Evolutionary conservation across 2,888 invertebrate genomes (phyloP).

Genomic region (Pterostichus madidus): DNA sequence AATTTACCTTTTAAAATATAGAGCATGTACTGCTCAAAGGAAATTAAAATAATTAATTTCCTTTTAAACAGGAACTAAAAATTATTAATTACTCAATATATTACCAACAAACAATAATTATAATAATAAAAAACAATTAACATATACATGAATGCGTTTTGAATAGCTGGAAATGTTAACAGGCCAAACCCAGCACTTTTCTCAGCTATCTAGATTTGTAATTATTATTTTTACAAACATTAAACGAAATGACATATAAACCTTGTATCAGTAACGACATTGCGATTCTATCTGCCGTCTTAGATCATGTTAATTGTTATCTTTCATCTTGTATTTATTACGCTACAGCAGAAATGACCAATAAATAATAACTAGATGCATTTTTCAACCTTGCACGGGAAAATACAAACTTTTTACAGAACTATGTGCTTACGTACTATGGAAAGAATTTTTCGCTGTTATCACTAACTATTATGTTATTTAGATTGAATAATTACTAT

Average conservation of each 20-base stretch:
- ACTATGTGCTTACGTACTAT: background rate
- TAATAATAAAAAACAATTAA: slow-evolving; percentile 20
- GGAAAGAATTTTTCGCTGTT: slow-evolving; percentile 27
- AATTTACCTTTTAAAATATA: background rate
- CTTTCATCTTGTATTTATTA: slow-evolving; percentile 34
- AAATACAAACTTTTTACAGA: slow-evolving; percentile 14
- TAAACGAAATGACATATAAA: slow-evolving; percentile 33
- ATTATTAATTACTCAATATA: slow-evolving; percentile 36
- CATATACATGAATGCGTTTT: background rate
- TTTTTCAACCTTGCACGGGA: slow-evolving; percentile 33
- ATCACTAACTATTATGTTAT: slow-evolving; percentile 29
- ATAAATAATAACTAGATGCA: slow-evolving; percentile 48
- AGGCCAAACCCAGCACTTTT: slow-evolving; percentile 28
- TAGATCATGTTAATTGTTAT: slow-evolving; percentile 51
- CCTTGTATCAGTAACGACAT: slow-evolving; percentile 30
- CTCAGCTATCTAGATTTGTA: slow-evolving; percentile 12
- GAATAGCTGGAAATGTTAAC: slow-evolving; percentile 31
- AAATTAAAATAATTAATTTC: slow-evolving; percentile 34
- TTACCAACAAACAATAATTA: slow-evolving; percentile 10
- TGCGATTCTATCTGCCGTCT: slow-evolving; percentile 41
- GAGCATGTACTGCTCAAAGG: background rate
- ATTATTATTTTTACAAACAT: slow-evolving; percentile 41
- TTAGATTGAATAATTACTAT: slow-evolving; percentile 15
- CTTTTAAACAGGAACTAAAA: slow-evolving; percentile 39
- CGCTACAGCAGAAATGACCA: slow-evolving; percentile 27